Evolutionary conservation across 2,797 vertebrate species (phyloP), one percentile per base, ranked within the genome.

Genomic region (Sebastolobus alascanus): DNA sequence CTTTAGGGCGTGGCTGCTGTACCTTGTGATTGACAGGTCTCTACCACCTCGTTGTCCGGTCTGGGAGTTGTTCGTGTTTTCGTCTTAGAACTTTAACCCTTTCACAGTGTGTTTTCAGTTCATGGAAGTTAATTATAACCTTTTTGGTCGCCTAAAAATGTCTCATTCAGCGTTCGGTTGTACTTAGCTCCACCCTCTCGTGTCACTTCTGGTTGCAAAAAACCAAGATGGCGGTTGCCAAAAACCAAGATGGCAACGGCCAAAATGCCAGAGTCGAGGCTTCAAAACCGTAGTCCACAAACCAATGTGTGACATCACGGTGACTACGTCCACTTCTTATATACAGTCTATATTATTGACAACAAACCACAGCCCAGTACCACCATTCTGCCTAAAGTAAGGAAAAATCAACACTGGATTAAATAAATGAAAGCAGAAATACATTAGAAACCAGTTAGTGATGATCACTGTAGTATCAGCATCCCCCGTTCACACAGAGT

Each of bases 401-500:
- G 10, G 29, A 50, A 35, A 46, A 52, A 52, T 52, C 20, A 33
- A 13, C 11, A 8, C n/a, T 50, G 65, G 38, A 29, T 66, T 29
- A 20, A 56, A n/a, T 18, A 16, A 40, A 52, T 20, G 10, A 38
- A 40, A 31, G 14, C 63, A 63, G 33, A 82, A 55, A 56, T 13
- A 67, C 13, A 14, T 77, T 7, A 64, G 58, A 71, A 72, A 78
- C 13, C 65, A 38, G 60, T 68, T 25, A 14, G 31, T n/a, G 20
- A 58, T 37, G 27, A 52, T 72, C 58, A 3, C 27, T 10, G 61
- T 50, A 12, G 63, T n/a, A 18, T 80, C 37, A 61, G 46, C 29
- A 12, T 70, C 55, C 46, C 25, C 73, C 43, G 68, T 83, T 80
- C 70, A 68, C 60, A 82, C 73, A 67, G 74, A 65, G 46, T 73